A percentile compares a stretch with the other conserved stretches of the same genome.
Conservation (phyloP, 2,888 invertebrate genomes). For the Pristionchus maxplancki region DNA sequence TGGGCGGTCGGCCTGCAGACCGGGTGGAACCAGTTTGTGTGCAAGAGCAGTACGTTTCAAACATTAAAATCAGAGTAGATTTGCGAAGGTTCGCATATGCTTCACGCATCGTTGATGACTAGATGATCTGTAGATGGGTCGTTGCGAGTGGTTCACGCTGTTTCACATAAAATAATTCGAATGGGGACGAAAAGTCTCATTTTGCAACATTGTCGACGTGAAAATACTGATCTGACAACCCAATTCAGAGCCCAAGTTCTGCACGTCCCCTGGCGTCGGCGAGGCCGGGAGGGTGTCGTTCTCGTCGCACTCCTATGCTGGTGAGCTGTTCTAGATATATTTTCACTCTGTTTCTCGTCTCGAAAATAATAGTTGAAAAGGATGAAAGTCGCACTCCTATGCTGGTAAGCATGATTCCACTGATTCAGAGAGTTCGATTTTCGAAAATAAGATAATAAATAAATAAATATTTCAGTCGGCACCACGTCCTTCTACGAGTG, state of each 20-base stretch:
- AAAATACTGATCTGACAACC: too few species aligned
- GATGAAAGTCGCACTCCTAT: conserved; percentile 63
- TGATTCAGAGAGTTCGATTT: not conserved
- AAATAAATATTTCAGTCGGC: conserved; percentile 50
- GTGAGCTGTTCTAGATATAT: not conserved
- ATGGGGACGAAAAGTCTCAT: too few species aligned
- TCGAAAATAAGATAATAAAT: not conserved
- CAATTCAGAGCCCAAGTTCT: conserved; percentile 71
- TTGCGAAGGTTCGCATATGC: too few species aligned
- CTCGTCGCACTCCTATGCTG: conserved; percentile 71
- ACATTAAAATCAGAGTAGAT: too few species aligned
- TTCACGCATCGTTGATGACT: too few species aligned
- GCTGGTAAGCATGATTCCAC: not conserved
- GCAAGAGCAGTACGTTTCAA: conserved; percentile 62
- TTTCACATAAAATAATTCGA: too few species aligned
- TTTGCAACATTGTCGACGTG: too few species aligned
- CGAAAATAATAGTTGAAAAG: too few species aligned
- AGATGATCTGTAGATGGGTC: too few species aligned
- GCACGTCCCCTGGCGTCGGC: conserved; percentile 71
- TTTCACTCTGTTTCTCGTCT: not conserved
- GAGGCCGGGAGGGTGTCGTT: conserved; percentile 69
- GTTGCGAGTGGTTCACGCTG: too few species aligned
- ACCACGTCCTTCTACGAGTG: conserved; percentile 71
- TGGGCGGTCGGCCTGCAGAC: conserved; percentile 70
- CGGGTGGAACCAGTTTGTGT: conserved; percentile 70